A percentile compares a stretch with the other conserved stretches of the same genome.
Conservation (phyloP, 2,888 invertebrate genomes). For the Eupeodes latifasciatus region DNA sequence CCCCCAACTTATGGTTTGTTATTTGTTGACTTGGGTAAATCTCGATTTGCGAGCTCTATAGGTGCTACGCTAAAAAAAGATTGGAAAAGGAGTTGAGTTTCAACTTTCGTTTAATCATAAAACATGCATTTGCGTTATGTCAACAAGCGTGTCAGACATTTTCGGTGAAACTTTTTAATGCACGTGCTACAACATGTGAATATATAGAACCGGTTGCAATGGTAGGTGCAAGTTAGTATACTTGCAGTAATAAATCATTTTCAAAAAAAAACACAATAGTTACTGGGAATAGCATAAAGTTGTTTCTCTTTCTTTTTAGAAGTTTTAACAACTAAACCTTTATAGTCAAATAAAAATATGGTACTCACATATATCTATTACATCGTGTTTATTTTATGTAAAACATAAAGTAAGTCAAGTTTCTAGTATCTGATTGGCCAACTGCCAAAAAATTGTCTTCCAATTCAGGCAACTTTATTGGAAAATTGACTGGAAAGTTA, state of each 20-base stretch:
- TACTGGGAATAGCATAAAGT: not conserved
- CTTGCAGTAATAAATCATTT: not conserved
- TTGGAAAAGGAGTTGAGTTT: conserved; percentile 52
- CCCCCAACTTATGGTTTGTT: not conserved
- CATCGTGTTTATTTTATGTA: too few species aligned
- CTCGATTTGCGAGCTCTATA: not conserved
- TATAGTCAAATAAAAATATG: too few species aligned
- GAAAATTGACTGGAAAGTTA: too few species aligned
- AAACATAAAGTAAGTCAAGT: too few species aligned
- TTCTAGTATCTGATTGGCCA: too few species aligned
- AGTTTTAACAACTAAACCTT: not conserved
- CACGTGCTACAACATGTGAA: conserved; percentile 10
- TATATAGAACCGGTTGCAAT: conserved; percentile 2
- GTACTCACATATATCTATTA: too few species aligned
- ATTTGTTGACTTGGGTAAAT: conserved; percentile 41
- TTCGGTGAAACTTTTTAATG: conserved; percentile 44
- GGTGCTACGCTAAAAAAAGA: not conserved
- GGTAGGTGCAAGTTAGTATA: not conserved
- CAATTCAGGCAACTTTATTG: too few species aligned
- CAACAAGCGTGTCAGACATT: conserved; percentile 47
- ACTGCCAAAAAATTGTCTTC: too few species aligned
- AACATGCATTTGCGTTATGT: conserved; percentile 50
- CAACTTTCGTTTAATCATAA: conserved; percentile 61
- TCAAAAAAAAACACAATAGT: not conserved
- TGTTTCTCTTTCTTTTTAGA: too few species aligned